These are phyloP conservation scores for Poecilobothrus nobilitatus DNA, from an alignment of 2,888 invertebrate genomes.

Conservation along the genomic window DNA sequence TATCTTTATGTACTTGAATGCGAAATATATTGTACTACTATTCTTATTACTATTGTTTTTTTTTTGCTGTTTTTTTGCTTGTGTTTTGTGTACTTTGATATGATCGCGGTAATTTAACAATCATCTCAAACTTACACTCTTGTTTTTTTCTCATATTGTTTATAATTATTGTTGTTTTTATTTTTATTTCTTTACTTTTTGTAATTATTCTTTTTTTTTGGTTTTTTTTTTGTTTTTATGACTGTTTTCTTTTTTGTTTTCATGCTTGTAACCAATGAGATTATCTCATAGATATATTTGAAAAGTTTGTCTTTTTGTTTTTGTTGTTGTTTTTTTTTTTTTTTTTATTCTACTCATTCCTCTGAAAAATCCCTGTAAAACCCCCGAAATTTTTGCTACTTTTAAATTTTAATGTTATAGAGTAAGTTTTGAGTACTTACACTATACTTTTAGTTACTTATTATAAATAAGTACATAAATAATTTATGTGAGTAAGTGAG, in stretches of 20 bases:
- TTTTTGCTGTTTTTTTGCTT: not conserved
- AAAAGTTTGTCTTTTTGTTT: too few species aligned
- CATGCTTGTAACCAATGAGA: not conserved
- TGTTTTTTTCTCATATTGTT: not conserved
- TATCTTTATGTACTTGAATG: not conserved
- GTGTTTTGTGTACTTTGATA: not conserved
- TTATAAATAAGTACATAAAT: too few species aligned
- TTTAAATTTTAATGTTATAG: too few species aligned
- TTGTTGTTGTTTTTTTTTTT: too few species aligned
- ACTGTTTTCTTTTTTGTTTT: not conserved
- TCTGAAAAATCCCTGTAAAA: too few species aligned
- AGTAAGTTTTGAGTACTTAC: too few species aligned
- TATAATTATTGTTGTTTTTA: not conserved
- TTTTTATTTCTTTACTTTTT: not conserved
- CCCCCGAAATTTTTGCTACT: too few species aligned
- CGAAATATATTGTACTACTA: not conserved
- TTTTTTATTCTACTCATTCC: too few species aligned
- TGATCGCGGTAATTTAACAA: constrained; percentile 1
- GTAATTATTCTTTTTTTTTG: not conserved
- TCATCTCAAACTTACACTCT: not conserved
- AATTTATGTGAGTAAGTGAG: too few species aligned
- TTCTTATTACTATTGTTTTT: not conserved
- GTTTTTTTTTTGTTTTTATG: too few species aligned
- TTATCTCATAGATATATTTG: not conserved
- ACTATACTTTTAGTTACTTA: too few species aligned